Evolutionary conservation across 2,888 invertebrate genomes (phyloP).

Genomic region (Junonia oenone): DNA sequence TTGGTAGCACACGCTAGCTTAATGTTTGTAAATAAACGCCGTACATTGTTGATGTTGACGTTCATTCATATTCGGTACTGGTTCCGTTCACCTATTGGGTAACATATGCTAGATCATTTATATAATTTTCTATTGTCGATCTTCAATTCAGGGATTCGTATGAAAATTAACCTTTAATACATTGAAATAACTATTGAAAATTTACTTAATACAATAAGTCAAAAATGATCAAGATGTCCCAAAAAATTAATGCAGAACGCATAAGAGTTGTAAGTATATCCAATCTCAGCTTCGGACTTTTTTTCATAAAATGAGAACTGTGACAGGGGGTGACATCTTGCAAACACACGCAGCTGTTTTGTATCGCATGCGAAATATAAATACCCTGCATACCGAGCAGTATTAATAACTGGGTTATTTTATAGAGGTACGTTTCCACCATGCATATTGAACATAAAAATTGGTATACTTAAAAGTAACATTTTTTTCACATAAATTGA

Average conservation of each 20-base stretch:
- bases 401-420: constrained; percentile 21
- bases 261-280: constrained; percentile 32
- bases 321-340: constrained; percentile 33
- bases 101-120: constrained; percentile 3
- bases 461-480: too few relatives aligned
- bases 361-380: constrained; percentile 28
- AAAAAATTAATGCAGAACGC: neutral
- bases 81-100: constrained; percentile 30
- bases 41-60: constrained; percentile 51
- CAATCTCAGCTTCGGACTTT: constrained; percentile 48
- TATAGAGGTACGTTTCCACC: neutral
- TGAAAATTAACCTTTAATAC: neutral
- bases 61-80: constrained; percentile 53
- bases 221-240: too few relatives aligned
- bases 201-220: too few relatives aligned
- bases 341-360: constrained; percentile 27
- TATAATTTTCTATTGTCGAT: neutral
- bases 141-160: neutral
- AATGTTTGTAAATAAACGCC: constrained; percentile 72
- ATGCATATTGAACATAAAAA: neutral
- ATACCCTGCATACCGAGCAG: constrained; percentile 20
- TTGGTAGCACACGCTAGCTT: constrained; percentile 53
- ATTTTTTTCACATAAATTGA: too few relatives aligned
- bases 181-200: too few relatives aligned
- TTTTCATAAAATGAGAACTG: constrained; percentile 54